Evolutionary conservation across 2,888 invertebrate species (phyloP).

Genomic region (Eupithecia subumbrata): DNA sequence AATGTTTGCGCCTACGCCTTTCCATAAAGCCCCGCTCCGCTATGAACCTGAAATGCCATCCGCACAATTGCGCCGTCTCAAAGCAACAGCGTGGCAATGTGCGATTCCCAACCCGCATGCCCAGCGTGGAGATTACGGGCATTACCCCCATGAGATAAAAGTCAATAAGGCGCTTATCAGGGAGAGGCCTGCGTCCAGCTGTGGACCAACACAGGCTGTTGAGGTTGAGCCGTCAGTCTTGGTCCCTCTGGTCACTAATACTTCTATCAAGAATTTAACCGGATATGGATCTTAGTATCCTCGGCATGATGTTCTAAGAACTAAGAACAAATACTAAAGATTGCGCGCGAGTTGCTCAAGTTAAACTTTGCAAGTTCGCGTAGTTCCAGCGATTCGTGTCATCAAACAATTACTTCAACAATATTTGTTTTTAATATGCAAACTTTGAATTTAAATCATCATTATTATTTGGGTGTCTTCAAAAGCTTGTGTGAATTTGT

Average conservation of each 20-base stretch:
- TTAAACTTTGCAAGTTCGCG: constrained; percentile 28
- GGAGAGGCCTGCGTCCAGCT: not conserved
- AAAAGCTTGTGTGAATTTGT: not conserved
- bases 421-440: constrained; percentile 30
- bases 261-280: not conserved
- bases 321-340: constrained; percentile 17
- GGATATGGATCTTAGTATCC: not conserved
- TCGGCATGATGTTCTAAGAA: constrained; percentile 14
- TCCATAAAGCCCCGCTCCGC: too few relatives aligned
- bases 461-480: not conserved
- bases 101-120: not conserved
- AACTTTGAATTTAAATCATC: constrained; percentile 22
- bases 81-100: not conserved
- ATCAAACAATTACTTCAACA: constrained; percentile 20
- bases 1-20: too few relatives aligned
- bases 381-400: constrained; percentile 25
- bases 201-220: too few relatives aligned
- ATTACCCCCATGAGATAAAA: not conserved
- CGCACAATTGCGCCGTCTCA: too few relatives aligned
- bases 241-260: not conserved
- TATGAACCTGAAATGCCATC: too few relatives aligned
- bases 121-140: not conserved
- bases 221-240: too few relatives aligned
- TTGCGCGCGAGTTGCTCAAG: constrained; percentile 27
- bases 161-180: not conserved